Evolutionary conservation across 2,113 vertebrate genomes (phyloP), one percentile per base, ranked within the genome.

Genomic region (Rostratula benghalensis): DNA sequence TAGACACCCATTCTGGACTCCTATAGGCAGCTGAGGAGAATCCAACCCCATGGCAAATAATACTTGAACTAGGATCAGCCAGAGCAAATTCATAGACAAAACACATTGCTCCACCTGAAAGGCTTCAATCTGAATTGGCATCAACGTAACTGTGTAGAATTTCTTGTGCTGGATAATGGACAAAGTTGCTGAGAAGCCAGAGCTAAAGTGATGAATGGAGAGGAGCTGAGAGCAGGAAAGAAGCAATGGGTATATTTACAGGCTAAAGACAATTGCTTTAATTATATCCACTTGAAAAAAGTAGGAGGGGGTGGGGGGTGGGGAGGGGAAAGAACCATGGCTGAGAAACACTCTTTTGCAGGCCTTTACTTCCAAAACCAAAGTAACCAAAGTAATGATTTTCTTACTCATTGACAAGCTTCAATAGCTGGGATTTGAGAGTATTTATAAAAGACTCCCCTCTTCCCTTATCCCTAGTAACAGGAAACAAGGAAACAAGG

Each of bases 231-330:
- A 77, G 68, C 19, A 60, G 43, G 22, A 71, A 89, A 43, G 33
- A 75, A 53, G 35, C 48, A 67, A 30, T 56, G 35, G 23, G 30
- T 84, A 33, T 89, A 60, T 92, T 51, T 84, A 4, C 51, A 82
- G 56, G 33, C 76, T 95, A n/a, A 87, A 93, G 76, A 69, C 30
- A 89, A 74, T 53, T 87, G 45, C 3, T 93, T 92, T 90, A 93
- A 83, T 95, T 88, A 45, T 43, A 79, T 1, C 5, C 67, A 76
- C 50, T 82, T 50, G 6, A 30, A 39, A 50, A n/a, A 17, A 35
- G n/a, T n/a, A n/a, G n/a, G n/a, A n/a, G n/a, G n/a, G n/a, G n/a
- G n/a, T n/a, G n/a, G n/a, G n/a, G n/a, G n/a, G n/a, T n/a, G n/a
- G n/a, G n/a, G n/a, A 20, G 11, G 41, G 13, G 41, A 43, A 13